Evolutionary conservation across 2,888 invertebrate genomes (phyloP).

Genomic region (Dascillus cervinus): DNA sequence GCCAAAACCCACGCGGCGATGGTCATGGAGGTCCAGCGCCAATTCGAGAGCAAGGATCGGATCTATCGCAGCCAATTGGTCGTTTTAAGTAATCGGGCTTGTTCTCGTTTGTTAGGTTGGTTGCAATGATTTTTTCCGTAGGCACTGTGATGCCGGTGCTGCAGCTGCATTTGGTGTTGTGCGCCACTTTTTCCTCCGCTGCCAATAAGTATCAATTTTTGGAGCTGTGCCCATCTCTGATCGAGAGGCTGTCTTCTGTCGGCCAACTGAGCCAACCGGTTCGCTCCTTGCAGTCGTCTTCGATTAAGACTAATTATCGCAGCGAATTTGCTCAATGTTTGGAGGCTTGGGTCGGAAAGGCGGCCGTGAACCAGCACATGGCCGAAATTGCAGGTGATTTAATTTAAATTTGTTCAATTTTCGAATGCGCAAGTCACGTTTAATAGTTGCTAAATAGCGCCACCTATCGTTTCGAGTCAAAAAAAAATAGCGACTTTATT

Average conservation of each 20-base stretch:
- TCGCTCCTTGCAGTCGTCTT: conserved; percentile 49
- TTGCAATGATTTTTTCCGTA: conserved; percentile 24
- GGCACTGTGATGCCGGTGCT: conserved; percentile 60
- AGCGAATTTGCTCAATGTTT: conserved; percentile 56
- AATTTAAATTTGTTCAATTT: not conserved
- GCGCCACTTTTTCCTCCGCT: conserved; percentile 62
- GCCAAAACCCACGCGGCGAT: conserved; percentile 58
- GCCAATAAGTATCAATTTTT: conserved; percentile 70
- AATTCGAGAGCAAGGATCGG: conserved; percentile 46
- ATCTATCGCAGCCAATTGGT: conserved; percentile 38
- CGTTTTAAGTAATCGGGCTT: conserved; percentile 28
- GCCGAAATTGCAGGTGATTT: conserved; percentile 36
- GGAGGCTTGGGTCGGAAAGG: conserved; percentile 52
- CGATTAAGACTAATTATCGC: conserved; percentile 51
- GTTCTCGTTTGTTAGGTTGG: conserved; percentile 20
- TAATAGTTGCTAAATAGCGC: too few relatives aligned
- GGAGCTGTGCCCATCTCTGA: conserved; percentile 58
- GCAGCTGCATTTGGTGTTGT: conserved; percentile 61
- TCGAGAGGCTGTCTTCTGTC: conserved; percentile 57
- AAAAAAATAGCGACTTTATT: too few relatives aligned
- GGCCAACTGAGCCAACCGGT: conserved; percentile 57
- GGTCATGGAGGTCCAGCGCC: conserved; percentile 59
- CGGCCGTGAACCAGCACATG: conserved; percentile 39
- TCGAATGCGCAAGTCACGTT: too few relatives aligned
- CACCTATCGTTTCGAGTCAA: too few relatives aligned